phyloP scores from a whole-genome alignment of 2,888 invertebrate species.

The Carterocephalus palaemon region DNA sequence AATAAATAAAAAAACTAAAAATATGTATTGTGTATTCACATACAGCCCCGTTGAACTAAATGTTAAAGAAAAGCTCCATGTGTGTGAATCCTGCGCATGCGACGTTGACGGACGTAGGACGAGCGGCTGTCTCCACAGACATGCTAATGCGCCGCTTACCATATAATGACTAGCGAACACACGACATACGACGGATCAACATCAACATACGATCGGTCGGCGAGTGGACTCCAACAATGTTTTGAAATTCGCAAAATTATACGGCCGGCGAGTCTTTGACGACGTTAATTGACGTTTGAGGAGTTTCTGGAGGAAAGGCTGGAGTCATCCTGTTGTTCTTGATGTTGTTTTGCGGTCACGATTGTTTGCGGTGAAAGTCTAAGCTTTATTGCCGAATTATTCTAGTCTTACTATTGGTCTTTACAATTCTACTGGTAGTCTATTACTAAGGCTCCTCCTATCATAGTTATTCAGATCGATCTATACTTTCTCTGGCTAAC shows the following conservation, averaged over 20 bases:
- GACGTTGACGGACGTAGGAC: constrained; percentile 71
- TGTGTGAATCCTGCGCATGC: constrained; percentile 41
- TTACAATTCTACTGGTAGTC: too few relatives aligned
- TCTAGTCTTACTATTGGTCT: too few relatives aligned
- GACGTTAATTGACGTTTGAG: constrained; percentile 22
- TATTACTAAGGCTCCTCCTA: too few relatives aligned
- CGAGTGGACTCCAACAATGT: constrained; percentile 17
- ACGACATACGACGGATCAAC: constrained; percentile 3
- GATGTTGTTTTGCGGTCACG: too few relatives aligned
- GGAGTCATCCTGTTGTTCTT: too few relatives aligned
- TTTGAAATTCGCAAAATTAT: constrained; percentile 42
- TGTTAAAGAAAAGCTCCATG: constrained; percentile 28
- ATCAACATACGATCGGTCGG: constrained; percentile 41
- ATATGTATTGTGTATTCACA: too few relatives aligned
- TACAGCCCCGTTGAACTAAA: too few relatives aligned
- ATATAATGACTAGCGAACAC: constrained; percentile 63
- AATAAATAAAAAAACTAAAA: too few relatives aligned
- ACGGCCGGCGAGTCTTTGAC: constrained; percentile 22
- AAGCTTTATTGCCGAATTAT: too few relatives aligned
- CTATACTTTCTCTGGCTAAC: too few relatives aligned
- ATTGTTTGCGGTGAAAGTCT: too few relatives aligned
- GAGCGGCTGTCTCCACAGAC: constrained; percentile 53
- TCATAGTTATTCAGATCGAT: too few relatives aligned
- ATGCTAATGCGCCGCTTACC: constrained; percentile 74
- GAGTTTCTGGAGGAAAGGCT: background rate